Evolutionary conservation across 2,888 invertebrate genomes (phyloP).

Genomic region (Halocaridina rubra): DNA sequence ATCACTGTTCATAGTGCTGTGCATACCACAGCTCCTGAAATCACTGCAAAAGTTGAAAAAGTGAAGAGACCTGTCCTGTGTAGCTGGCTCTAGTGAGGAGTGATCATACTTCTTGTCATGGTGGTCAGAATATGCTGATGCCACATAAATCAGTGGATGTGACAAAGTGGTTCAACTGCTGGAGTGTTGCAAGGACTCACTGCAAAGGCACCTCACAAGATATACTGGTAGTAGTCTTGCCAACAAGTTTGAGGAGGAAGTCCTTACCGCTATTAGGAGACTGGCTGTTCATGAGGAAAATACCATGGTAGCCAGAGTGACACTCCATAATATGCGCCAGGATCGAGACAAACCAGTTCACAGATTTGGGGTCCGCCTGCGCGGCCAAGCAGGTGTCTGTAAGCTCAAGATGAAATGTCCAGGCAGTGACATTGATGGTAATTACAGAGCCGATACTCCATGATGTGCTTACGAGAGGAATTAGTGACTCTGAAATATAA

Average conservation of each 20-base stretch:
- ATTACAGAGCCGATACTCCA: not conserved
- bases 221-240: not conserved
- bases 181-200: conserved; percentile 19
- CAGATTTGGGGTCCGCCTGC: not conserved
- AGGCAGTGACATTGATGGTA: not conserved
- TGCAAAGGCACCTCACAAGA: not conserved
- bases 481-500: not conserved
- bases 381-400: not conserved
- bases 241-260: not conserved
- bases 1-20: not conserved
- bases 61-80: conserved; percentile 16
- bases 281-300: not conserved
- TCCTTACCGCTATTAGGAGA: not conserved
- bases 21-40: too few relatives aligned
- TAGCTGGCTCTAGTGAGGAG: conserved; percentile 13
- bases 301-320: not conserved
- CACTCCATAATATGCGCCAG: not conserved
- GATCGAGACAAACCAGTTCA: not conserved
- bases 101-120: conserved; percentile 1
- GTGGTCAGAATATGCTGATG: conserved; percentile 7
- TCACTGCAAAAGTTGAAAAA: conserved; percentile 9
- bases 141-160: not conserved
- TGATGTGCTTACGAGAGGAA: not conserved
- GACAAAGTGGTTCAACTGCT: conserved; percentile 13
- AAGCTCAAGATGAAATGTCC: not conserved